A percentile compares a stretch with the other conserved stretches of the same genome.
Conservation (phyloP, 2,888 invertebrate species). For the Holacanthella duospinosa region DNA sequence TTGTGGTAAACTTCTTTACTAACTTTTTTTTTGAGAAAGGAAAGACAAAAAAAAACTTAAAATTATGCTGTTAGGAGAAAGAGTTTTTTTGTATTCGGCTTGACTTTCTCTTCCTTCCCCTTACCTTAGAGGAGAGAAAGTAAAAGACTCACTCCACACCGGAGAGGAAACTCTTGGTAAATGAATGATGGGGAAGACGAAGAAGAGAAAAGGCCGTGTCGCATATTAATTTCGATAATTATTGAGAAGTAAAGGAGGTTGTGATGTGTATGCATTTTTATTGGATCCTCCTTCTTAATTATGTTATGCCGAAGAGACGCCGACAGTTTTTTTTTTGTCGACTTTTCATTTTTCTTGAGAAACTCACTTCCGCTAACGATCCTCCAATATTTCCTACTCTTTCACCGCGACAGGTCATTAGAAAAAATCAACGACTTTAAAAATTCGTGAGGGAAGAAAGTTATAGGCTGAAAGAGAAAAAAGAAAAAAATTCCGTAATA, state of each 20-base stretch:
- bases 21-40: slow-evolving; percentile 16
- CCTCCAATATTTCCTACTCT: slow-evolving; percentile 40
- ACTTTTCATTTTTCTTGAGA: slow-evolving; percentile 39
- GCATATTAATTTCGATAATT: slow-evolving; percentile 41
- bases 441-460: too few species aligned
- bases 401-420: slow-evolving; percentile 39
- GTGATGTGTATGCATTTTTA: slow-evolving; percentile 40
- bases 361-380: slow-evolving; percentile 38
- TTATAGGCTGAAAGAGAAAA: slow-evolving; percentile 9
- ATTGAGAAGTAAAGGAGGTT: slow-evolving; percentile 37
- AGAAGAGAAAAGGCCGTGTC: slow-evolving; percentile 27
- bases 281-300: slow-evolving; percentile 34
- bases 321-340: slow-evolving; percentile 39
- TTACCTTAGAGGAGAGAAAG: slow-evolving; percentile 10
- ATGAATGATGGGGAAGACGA: slow-evolving; percentile 3
- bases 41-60: slow-evolving; percentile 31
- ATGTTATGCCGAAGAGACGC: slow-evolving; percentile 24
- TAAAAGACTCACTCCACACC: neutral
- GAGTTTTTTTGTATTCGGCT: slow-evolving; percentile 12
- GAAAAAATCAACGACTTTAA: too few species aligned
- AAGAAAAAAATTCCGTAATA: too few species aligned
- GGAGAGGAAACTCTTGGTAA: slow-evolving; percentile 4
- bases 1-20: slow-evolving; percentile 35
- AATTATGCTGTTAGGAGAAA: slow-evolving; percentile 37
- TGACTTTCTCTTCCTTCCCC: slow-evolving; percentile 16